Evolutionary conservation across 2,888 invertebrate species (phyloP).

Genomic region (Tigriopus californicus): DNA sequence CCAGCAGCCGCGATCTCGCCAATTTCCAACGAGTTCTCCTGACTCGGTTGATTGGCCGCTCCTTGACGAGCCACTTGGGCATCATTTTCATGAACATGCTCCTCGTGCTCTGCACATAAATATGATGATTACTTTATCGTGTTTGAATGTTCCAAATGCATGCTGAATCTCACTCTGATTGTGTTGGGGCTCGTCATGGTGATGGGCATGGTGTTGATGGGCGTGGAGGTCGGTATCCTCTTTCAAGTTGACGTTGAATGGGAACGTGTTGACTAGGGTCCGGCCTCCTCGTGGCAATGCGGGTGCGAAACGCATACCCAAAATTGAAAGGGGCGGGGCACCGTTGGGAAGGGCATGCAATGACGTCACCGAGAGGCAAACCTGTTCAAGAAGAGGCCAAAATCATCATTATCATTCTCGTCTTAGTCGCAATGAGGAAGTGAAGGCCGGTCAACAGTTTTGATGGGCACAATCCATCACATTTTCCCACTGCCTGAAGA

Average conservation of each 20-base stretch:
- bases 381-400: too few species aligned
- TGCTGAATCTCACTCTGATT: too few species aligned
- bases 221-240: not conserved
- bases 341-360: too few species aligned
- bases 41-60: not conserved
- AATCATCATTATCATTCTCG: too few species aligned
- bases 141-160: too few species aligned
- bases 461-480: too few species aligned
- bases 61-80: constrained; percentile 1
- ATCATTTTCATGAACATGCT: not conserved
- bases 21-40: not conserved
- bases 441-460: too few species aligned
- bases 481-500: too few species aligned
- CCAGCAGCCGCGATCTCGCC: constrained; percentile 9
- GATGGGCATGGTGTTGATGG: not conserved
- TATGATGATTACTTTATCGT: too few species aligned
- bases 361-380: too few species aligned
- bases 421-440: too few species aligned
- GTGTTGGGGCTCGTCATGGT: not conserved
- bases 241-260: constrained; percentile 3
- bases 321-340: too few species aligned
- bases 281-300: not conserved
- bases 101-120: not conserved
- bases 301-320: not conserved
- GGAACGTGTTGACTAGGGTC: constrained; percentile 13